Evolutionary conservation across 2,888 invertebrate genomes (phyloP).

Genomic region (Maniola hyperantus): DNA sequence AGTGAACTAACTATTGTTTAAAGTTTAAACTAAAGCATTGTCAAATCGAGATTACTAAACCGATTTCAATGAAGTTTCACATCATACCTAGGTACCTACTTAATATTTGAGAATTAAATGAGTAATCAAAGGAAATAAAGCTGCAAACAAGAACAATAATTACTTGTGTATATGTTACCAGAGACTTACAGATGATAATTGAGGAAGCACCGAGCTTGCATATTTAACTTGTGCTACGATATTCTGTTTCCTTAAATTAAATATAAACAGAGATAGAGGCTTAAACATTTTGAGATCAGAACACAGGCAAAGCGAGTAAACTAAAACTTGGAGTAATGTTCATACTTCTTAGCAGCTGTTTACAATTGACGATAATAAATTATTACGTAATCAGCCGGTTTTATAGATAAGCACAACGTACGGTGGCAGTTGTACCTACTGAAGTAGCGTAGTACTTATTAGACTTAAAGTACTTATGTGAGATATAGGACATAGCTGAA

Average conservation of each 20-base stretch:
- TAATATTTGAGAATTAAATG: no score
- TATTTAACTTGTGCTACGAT: constrained; percentile 54
- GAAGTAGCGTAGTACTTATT: no score
- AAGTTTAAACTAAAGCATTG: no score
- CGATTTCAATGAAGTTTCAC: neutral
- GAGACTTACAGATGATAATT: constrained; percentile 71
- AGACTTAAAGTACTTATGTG: no score
- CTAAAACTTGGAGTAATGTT: neutral
- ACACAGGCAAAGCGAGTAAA: neutral
- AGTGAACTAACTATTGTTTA: no score
- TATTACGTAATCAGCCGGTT: neutral
- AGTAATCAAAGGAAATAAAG: no score
- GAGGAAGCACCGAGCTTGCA: constrained; percentile 64
- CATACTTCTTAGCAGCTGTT: constrained; percentile 2
- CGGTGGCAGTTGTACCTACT: no score
- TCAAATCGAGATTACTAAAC: no score
- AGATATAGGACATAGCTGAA: no score
- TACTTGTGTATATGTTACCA: neutral
- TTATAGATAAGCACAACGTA: neutral
- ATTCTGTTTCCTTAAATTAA: constrained; percentile 46
- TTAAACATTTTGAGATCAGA: constrained; percentile 49
- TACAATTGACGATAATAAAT: neutral
- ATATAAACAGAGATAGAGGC: constrained; percentile 50
- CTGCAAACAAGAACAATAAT: no score
- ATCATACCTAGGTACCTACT: no score